Evolutionary conservation across 1,140 invertebrate genomes (phyloP).

Genomic region (Sweltsa coloradensis): DNA sequence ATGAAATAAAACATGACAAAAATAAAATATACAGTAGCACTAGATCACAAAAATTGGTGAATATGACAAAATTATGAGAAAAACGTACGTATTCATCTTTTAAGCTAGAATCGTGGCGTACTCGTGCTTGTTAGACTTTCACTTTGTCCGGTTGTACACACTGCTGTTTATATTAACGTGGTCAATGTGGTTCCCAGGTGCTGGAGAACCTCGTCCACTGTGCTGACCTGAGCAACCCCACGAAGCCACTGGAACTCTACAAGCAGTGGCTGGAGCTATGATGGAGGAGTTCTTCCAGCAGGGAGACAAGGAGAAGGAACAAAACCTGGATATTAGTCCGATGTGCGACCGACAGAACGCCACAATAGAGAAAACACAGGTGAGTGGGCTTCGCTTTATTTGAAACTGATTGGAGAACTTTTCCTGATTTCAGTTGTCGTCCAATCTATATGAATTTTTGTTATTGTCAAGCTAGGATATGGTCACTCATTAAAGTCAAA

Average conservation of each 20-base stretch:
- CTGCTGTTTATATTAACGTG: too few relatives aligned
- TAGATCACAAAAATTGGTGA: too few relatives aligned
- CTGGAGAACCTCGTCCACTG: conserved; percentile 99
- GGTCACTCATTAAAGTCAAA: conserved; percentile 1
- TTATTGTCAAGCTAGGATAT: neutral
- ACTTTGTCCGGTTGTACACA: too few relatives aligned
- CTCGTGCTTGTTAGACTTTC: too few relatives aligned
- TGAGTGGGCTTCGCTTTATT: conserved; percentile 24
- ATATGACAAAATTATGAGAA: too few relatives aligned
- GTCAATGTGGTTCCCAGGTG: too few relatives aligned
- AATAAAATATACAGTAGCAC: too few relatives aligned
- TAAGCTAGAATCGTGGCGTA: too few relatives aligned
- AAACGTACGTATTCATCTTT: too few relatives aligned
- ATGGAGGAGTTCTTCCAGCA: conserved; percentile 98
- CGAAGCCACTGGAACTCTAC: conserved; percentile 92
- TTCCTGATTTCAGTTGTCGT: too few relatives aligned
- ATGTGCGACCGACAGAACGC: conserved; percentile 95
- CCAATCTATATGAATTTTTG: neutral
- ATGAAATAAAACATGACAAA: too few relatives aligned
- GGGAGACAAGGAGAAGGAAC: conserved; percentile 84
- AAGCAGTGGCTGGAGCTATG: conserved; percentile 81
- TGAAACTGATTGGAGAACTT: neutral
- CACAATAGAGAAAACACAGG: conserved; percentile 95
- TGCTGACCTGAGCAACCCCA: conserved; percentile 96
- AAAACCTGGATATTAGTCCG: conserved; percentile 89